Evolutionary conservation across 2,113 vertebrate genomes (phyloP).

Genomic region (Ciconia maguari): DNA sequence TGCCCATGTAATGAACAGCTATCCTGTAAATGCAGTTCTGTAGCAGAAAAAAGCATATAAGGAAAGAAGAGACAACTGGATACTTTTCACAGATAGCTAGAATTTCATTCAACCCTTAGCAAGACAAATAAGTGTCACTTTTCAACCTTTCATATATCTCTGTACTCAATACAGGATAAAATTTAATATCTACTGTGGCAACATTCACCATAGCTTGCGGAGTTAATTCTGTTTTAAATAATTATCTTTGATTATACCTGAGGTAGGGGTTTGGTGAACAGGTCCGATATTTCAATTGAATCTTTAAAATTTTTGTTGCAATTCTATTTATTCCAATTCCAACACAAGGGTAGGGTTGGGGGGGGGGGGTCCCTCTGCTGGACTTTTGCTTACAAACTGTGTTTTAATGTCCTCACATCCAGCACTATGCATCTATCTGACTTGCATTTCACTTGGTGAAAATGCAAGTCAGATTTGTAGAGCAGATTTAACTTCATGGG

Average conservation of each 20-base stretch:
- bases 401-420: neutral
- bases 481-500: neutral
- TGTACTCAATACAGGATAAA: neutral
- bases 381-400: neutral
- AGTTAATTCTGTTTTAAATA: neutral
- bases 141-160: neutral
- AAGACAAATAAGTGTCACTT: neutral
- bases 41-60: neutral
- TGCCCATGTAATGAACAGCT: neutral
- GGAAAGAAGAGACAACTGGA: neutral
- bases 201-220: neutral
- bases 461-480: neutral
- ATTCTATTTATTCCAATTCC: neutral
- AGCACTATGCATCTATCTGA: too few species aligned
- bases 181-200: neutral
- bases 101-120: neutral
- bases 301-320: neutral
- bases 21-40: neutral
- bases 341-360: neutral
- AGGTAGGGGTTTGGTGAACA: neutral
- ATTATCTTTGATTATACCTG: neutral
- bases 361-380: fast-evolving
- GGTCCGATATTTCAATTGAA: neutral
- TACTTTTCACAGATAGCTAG: neutral
- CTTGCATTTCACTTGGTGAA: neutral